Percentiles rank a stretch among this genome's conserved stretches.
phyloP scores from a whole-genome alignment of 2,797 vertebrate genomes.

The Sebastes paucispinis region DNA sequence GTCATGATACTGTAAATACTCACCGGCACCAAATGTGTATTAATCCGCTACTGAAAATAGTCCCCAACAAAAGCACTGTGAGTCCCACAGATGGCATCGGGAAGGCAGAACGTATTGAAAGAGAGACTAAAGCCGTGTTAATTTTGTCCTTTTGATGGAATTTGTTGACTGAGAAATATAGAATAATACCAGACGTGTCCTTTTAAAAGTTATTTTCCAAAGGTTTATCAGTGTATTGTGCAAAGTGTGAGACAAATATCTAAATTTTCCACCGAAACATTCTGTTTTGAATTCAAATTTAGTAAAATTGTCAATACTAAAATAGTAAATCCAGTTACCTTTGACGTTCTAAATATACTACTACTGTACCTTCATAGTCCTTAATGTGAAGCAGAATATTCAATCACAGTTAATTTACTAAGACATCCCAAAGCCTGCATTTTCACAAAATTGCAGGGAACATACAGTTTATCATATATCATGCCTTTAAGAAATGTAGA shows the following conservation, averaged over 20 bases:
- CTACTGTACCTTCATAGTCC: not conserved
- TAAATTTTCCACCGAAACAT: not conserved
- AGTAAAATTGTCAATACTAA: not conserved
- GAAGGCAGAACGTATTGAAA: not conserved
- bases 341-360: not conserved
- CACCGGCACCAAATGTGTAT: not conserved
- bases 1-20: not conserved
- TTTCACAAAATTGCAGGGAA: not conserved
- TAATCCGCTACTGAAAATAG: not conserved
- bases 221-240: not conserved
- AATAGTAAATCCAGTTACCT: not conserved
- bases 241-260: not conserved
- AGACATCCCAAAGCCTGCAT: not conserved
- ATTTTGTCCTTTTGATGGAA: not conserved
- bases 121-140: not conserved
- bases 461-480: not conserved
- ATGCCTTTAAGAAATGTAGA: slow-evolving; percentile 36
- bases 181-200: not conserved
- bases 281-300: not conserved
- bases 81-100: not conserved
- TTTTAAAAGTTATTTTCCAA: not conserved
- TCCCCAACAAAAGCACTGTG: not conserved
- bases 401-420: not conserved
- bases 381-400: not conserved
- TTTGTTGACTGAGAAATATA: not conserved